A percentile compares a stretch with the other conserved stretches of the same genome.
These are phyloP conservation scores for Tenualosa ilisha DNA, from an alignment of 2,797 vertebrate genomes.

Conservation along the genomic window DNA sequence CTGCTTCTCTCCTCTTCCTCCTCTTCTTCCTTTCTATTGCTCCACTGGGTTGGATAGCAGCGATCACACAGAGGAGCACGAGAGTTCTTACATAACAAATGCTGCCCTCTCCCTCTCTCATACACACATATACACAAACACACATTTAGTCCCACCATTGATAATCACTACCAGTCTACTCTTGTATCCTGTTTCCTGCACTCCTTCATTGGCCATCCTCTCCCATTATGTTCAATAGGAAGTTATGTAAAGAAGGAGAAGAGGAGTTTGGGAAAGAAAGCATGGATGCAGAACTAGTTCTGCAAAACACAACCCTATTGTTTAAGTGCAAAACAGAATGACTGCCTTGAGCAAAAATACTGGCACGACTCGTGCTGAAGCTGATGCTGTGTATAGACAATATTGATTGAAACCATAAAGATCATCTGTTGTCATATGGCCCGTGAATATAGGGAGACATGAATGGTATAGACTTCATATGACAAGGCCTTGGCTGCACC, in stretches of 20 bases:
- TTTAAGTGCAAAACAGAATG: not conserved
- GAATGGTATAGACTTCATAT: not conserved
- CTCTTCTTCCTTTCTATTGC: not conserved
- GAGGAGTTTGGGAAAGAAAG: slow-evolving; percentile 29
- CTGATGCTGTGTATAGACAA: not conserved
- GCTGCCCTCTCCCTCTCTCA: slow-evolving; percentile 3
- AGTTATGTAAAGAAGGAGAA: slow-evolving; percentile 34
- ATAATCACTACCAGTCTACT: slow-evolving; percentile 60
- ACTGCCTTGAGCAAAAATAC: not conserved
- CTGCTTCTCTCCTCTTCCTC: no score
- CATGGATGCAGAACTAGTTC: not conserved
- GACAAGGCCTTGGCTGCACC: not conserved
- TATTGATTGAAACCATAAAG: not conserved
- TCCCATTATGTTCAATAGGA: slow-evolving; percentile 31
- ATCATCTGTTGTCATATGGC: not conserved
- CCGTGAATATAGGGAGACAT: not conserved
- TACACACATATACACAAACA: not conserved
- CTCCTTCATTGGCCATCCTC: not conserved
- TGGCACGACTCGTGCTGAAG: not conserved
- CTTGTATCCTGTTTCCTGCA: slow-evolving; percentile 28
- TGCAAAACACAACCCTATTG: not conserved
- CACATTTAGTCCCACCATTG: slow-evolving; percentile 28
- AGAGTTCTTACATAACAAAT: slow-evolving; percentile 45
- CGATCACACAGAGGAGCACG: slow-evolving; percentile 56
- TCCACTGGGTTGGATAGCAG: not conserved